phyloP scores from a whole-genome alignment of 1,140 invertebrate genomes.

The Patella vulgata region DNA sequence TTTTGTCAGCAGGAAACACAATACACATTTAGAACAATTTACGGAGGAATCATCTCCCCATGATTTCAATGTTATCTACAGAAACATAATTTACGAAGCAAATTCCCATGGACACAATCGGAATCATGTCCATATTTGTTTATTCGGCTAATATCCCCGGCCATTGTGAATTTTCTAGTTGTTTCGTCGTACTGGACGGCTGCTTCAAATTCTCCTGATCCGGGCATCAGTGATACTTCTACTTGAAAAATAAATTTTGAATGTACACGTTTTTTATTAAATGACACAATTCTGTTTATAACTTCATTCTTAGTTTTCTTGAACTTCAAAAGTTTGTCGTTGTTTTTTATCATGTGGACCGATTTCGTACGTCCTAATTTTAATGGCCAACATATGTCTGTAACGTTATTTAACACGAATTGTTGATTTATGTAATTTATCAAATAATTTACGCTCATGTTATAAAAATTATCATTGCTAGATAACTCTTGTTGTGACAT shows the following conservation, averaged over 20 bases:
- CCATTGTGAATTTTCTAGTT: conserved; percentile 30
- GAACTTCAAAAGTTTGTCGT: conserved; percentile 43
- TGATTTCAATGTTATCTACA: conserved; percentile 39
- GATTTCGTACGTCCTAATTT: conserved; percentile 26
- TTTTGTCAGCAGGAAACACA: too few species aligned
- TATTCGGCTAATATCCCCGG: conserved; percentile 61
- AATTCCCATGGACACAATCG: conserved; percentile 50
- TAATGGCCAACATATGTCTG: too few species aligned
- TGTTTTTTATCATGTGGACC: conserved; percentile 34
- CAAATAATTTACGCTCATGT: conserved; percentile 33
- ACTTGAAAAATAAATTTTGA: conserved; percentile 51
- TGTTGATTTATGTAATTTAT: conserved; percentile 46
- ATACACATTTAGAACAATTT: too few species aligned
- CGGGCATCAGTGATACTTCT: conserved; percentile 53
- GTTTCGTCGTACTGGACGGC: conserved; percentile 40
- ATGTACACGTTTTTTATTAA: conserved; percentile 35
- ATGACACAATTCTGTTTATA: conserved; percentile 40
- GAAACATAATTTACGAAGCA: conserved; percentile 61
- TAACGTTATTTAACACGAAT: too few species aligned
- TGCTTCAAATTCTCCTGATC: conserved; percentile 58
- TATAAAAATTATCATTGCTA: conserved; percentile 23
- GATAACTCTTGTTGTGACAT: conserved; percentile 35
- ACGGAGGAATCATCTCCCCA: too few species aligned
- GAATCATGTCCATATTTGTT: conserved; percentile 59
- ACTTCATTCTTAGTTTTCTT: conserved; percentile 49